phyloP scores from a whole-genome alignment of 2,888 invertebrate genomes.

The Aphodius granarius region DNA sequence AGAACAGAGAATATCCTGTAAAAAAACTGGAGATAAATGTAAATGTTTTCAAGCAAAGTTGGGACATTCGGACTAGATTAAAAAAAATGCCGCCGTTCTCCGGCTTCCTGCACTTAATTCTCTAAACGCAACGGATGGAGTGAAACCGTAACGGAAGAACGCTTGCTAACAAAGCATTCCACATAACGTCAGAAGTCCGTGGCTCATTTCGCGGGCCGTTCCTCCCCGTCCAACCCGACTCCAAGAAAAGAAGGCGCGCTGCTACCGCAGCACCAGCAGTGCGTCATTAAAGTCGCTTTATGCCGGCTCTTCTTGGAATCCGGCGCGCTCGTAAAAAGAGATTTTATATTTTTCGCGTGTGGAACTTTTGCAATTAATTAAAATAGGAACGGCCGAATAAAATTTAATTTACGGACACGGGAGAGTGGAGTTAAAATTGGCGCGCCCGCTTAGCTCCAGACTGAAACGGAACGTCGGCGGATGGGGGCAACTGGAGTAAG shows the following conservation, averaged over 20 bases:
- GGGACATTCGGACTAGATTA: not conserved
- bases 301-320: constrained; percentile 11
- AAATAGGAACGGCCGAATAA: constrained; percentile 13
- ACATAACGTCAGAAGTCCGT: constrained; percentile 5
- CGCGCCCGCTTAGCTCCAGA: not conserved
- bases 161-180: constrained; percentile 25
- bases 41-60: not conserved
- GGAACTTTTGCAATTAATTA: constrained; percentile 11
- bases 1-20: not conserved
- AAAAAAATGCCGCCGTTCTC: not conserved
- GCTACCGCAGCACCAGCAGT: not conserved
- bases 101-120: constrained; percentile 22
- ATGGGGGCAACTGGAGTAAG: not conserved
- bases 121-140: constrained; percentile 25
- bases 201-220: not conserved
- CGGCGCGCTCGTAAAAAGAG: constrained; percentile 7
- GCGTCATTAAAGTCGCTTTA: constrained; percentile 14
- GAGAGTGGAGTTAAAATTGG: constrained; percentile 14
- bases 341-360: constrained; percentile 15
- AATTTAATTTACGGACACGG: constrained; percentile 14
- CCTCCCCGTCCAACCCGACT: not conserved
- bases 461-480: not conserved
- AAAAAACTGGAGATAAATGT: not conserved
- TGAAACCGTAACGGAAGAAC: constrained; percentile 25
- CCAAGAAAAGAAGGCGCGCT: not conserved